A percentile compares a stretch with the other conserved stretches of the same genome.
phyloP scores from a whole-genome alignment of 2,797 vertebrate species.

The Phalanger gymnotis region DNA sequence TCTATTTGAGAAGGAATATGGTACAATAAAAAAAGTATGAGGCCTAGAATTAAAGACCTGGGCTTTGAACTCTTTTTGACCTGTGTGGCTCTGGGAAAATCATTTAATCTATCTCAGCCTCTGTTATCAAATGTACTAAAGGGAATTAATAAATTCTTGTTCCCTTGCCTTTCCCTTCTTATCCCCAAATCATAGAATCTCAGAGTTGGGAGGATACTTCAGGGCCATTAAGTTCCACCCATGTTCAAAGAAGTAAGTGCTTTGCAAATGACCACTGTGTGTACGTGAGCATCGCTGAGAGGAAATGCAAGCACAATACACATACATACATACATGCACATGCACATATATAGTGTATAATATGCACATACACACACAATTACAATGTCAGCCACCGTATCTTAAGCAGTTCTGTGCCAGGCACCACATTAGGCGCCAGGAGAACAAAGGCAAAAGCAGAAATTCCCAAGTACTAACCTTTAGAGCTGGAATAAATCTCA shows the following conservation, averaged over 20 bases:
- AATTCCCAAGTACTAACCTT: not conserved
- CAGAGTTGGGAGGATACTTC: not conserved
- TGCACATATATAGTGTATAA: not conserved
- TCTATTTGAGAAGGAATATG: too few relatives aligned
- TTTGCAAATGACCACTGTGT: not conserved
- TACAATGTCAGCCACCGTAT: not conserved
- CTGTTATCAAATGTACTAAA: not conserved
- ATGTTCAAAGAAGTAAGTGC: not conserved
- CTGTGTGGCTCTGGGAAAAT: not conserved
- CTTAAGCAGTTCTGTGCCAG: not conserved
- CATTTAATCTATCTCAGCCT: not conserved
- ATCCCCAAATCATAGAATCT: not conserved
- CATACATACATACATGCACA: rapidly evolving
- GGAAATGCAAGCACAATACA: not conserved
- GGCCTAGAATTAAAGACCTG: not conserved
- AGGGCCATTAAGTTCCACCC: not conserved
- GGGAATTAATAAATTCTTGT: not conserved
- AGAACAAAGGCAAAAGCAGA: not conserved
- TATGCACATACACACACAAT: not conserved
- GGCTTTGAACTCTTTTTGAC: not conserved
- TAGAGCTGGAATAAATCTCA: not conserved
- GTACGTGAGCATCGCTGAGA: not conserved
- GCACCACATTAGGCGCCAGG: too few relatives aligned
- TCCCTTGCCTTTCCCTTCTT: not conserved
- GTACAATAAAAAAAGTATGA: not conserved